These are phyloP conservation scores for Zaprionus davidi DNA, from an alignment of 1,140 invertebrate species.

Conservation along the genomic window DNA sequence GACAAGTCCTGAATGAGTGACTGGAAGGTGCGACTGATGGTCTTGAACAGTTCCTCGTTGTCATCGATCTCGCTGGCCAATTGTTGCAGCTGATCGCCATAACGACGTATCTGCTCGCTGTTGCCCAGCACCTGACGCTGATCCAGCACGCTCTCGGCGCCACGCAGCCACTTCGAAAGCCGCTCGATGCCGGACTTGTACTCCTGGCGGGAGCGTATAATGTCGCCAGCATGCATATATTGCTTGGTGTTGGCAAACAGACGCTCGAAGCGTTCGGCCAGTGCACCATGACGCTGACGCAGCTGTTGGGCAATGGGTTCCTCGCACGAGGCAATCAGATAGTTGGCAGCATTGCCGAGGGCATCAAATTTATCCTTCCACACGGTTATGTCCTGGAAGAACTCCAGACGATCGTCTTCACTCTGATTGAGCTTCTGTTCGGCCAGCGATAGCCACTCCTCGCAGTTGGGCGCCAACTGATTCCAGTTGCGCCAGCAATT, in stretches of 20 bases:
- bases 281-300: constrained; percentile 89
- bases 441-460: constrained; percentile 92
- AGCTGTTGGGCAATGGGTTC: constrained; percentile 91
- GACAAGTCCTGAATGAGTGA: constrained; percentile 94
- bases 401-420: constrained; percentile 94
- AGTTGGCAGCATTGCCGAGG: constrained; percentile 93
- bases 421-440: constrained; percentile 90
- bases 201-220: constrained; percentile 91
- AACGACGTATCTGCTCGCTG: constrained; percentile 91
- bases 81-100: constrained; percentile 91
- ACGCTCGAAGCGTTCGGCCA: constrained; percentile 92
- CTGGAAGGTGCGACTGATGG: constrained; percentile 95
- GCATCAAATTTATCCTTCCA: constrained; percentile 95
- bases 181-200: constrained; percentile 91
- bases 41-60: constrained; percentile 95
- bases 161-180: constrained; percentile 91
- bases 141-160: constrained; percentile 89
- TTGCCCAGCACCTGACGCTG: constrained; percentile 88
- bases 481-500: constrained; percentile 95
- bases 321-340: constrained; percentile 94
- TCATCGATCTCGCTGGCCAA: constrained; percentile 92
- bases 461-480: constrained; percentile 89
- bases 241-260: constrained; percentile 92
- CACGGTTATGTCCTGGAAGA: constrained; percentile 94
- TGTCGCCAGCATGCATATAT: constrained; percentile 95